A percentile compares a stretch with the other conserved stretches of the same genome.
These are phyloP conservation scores for Frieseomelitta varia DNA, from an alignment of 1,140 invertebrate species.

Conservation along the genomic window DNA sequence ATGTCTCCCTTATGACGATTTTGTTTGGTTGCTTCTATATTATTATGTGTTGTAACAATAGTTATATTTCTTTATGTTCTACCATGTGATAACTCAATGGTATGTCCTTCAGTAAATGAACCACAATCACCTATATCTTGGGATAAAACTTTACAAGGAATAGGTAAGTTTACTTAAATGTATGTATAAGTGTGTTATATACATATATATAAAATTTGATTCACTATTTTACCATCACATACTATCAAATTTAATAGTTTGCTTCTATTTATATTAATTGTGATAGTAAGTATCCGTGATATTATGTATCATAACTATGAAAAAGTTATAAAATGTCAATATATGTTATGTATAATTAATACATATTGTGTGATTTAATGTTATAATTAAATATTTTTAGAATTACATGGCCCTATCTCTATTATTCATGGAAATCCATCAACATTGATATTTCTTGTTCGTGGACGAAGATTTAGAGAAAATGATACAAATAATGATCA, in stretches of 20 bases:
- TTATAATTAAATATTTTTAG: slow-evolving; percentile 68
- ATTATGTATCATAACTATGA: not conserved
- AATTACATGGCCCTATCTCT: slow-evolving; percentile 87
- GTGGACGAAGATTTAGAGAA: slow-evolving; percentile 83
- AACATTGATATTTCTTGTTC: slow-evolving; percentile 88
- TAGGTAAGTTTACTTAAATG: slow-evolving; percentile 79
- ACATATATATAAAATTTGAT: not conserved
- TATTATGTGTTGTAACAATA: slow-evolving; percentile 87
- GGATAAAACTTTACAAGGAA: slow-evolving; percentile 87
- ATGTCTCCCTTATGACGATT: slow-evolving; percentile 86
- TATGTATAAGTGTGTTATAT: not conserved
- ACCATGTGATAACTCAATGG: slow-evolving; percentile 86
- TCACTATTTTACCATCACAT: not conserved
- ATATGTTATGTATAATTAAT: not conserved
- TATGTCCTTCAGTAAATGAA: slow-evolving; percentile 84
- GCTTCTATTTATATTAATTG: too few species aligned
- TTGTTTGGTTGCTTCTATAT: slow-evolving; percentile 86
- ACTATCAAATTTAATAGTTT: too few species aligned
- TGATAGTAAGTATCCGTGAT: not conserved
- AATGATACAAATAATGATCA: slow-evolving; percentile 81
- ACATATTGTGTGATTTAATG: slow-evolving; percentile 24
- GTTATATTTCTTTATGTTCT: slow-evolving; percentile 89
- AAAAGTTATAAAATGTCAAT: not conserved
- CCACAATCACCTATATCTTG: slow-evolving; percentile 84
- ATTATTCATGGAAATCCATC: slow-evolving; percentile 85